Conservation (phyloP, 2,113 vertebrate species). For the Hippopotamus amphibius region DNA sequence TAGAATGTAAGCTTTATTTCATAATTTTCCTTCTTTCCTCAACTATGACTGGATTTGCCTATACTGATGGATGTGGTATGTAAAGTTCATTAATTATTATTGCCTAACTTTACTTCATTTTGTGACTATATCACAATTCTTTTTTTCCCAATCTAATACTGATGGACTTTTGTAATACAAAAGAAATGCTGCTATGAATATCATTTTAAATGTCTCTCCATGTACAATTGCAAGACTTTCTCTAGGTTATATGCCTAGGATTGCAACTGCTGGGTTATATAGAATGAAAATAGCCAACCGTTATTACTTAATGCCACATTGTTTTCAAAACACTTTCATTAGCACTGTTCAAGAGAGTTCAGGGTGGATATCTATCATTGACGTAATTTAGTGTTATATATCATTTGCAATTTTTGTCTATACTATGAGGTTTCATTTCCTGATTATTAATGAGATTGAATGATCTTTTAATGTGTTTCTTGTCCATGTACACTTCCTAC, state of each 20-base stretch:
- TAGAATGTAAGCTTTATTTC: neutral
- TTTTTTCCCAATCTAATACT: neutral
- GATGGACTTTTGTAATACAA: neutral
- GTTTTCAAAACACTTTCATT: conserved; percentile 5
- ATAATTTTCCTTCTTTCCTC: neutral
- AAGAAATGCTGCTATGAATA: neutral
- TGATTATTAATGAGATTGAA: neutral
- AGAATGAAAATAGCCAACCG: neutral
- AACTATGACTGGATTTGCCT: neutral
- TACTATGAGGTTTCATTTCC: neutral
- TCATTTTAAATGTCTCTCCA: neutral
- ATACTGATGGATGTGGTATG: neutral
- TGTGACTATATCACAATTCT: neutral
- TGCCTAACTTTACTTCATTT: neutral
- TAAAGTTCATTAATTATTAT: neutral
- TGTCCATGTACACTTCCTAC: neutral
- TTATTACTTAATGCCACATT: neutral
- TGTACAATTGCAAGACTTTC: neutral
- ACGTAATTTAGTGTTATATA: neutral
- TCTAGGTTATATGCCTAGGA: neutral
- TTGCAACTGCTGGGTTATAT: neutral
- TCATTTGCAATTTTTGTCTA: neutral
- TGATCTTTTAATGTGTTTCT: neutral
- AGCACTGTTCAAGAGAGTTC: neutral
- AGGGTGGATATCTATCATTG: neutral